Percentiles rank a stretch among this genome's conserved stretches.
Evolutionary conservation across 2,113 vertebrate species (phyloP).

Genomic region (Seriola rivoliana): DNA sequence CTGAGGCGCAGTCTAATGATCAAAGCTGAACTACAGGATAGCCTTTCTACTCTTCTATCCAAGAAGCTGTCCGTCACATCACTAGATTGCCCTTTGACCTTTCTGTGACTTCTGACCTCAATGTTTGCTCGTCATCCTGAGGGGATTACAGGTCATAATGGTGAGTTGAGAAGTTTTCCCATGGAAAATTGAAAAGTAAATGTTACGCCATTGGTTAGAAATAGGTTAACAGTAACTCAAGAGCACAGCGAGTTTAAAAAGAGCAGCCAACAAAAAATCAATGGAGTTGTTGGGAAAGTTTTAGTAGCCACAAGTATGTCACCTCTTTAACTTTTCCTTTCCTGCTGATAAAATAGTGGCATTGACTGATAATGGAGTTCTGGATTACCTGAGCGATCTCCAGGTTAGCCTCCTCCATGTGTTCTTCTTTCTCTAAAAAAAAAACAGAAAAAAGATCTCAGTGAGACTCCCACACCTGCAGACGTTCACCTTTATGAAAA

Average conservation of each 20-base stretch:
- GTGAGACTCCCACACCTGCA: background rate
- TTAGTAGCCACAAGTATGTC: too few relatives aligned
- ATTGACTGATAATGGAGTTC: background rate
- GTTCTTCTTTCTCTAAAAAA: constrained; percentile 64
- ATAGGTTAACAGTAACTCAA: background rate
- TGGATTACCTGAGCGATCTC: constrained; percentile 78
- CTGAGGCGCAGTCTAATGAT: too few relatives aligned
- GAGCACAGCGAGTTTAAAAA: accelerated
- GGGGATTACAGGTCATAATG: background rate
- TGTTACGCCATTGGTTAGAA: background rate
- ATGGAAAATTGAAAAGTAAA: background rate
- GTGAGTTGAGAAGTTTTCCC: background rate
- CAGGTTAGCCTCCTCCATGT: constrained; percentile 66
- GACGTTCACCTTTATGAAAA: background rate
- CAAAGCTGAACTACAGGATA: background rate
- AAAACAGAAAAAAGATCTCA: background rate
- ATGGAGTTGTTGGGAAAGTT: too few relatives aligned
- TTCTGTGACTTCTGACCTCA: background rate
- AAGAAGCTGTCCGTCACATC: background rate
- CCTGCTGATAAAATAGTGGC: background rate
- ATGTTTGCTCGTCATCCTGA: background rate
- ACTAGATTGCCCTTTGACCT: constrained; percentile 4
- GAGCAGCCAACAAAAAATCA: background rate
- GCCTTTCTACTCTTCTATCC: background rate
- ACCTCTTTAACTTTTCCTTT: background rate